Conservation (phyloP, 2,797 vertebrate genomes). For the Crocodylus rhombifer region DNA sequence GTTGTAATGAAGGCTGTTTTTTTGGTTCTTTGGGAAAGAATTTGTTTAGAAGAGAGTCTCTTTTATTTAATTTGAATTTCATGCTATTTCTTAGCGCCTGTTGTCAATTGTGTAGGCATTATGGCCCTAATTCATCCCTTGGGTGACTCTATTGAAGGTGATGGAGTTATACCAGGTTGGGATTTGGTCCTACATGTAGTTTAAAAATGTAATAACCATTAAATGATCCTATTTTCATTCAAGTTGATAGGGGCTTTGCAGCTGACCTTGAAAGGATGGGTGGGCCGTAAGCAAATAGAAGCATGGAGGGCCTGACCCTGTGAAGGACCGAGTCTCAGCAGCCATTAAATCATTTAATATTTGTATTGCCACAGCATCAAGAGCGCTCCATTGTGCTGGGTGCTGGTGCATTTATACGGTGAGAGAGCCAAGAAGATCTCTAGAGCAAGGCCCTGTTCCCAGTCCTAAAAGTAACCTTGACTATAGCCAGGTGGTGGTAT, state of each 20-base stretch:
- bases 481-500: background rate
- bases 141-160: background rate
- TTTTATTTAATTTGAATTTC: constrained; percentile 66
- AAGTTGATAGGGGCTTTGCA: fast-evolving
- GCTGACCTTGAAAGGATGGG: background rate
- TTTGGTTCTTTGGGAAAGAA: constrained; percentile 49
- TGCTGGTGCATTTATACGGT: background rate
- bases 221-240: background rate
- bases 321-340: fast-evolving
- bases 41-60: constrained; percentile 64
- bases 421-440: background rate
- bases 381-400: background rate
- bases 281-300: fast-evolving
- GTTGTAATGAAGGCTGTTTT: constrained; percentile 67
- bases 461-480: background rate
- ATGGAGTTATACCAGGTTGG: background rate
- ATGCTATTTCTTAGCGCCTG: background rate
- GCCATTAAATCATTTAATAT: fast-evolving
- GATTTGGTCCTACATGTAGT: background rate
- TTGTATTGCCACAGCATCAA: background rate
- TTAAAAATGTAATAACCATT: background rate
- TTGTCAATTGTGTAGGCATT: background rate
- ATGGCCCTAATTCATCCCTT: background rate
- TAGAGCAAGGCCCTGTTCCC: background rate
- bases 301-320: fast-evolving